Base-by-base conservation (phyloP, 2,113 vertebrate genomes). In the Astur gentilis region DNA sequence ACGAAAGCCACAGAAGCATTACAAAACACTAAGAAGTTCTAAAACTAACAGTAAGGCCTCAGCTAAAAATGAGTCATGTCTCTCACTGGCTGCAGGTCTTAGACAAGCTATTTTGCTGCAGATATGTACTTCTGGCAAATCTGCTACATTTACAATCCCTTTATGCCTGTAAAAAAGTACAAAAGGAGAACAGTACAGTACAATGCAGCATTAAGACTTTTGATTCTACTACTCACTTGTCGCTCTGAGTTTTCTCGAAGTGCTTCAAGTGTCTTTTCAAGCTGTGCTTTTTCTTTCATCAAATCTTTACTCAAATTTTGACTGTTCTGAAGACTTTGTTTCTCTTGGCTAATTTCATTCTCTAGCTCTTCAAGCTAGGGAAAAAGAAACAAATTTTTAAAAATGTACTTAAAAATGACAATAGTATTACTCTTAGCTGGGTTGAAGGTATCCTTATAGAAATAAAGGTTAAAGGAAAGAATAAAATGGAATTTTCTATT, bases 271-370 rank as follows among this genome's bases (percentile, higher is more conserved):
- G 98, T 98, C 95, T 99, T 99, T 98, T 99, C 99, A 97, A 99
- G 99, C 86, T 99, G 98, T 44, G 98, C 98, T 96, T 99, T 99
- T 93, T 99, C 99, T 97, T 99, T 99, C 99, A 99, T 98, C 97
- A 99, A 97, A 97, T 99, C 99, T 32, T 98, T 98, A 83, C 98
- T 99, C 95, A 99, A 98, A 64, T 98, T 98, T 91, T 99, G 99
- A 21, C 98, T 98, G 67, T 98, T 99, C 93, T 98, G 98, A 84
- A 99, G 98, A 83, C 98, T 98, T 80, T 99, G 99, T 90, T 98
- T 98, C 93, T 99, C 99, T 85, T 98, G 97, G 62, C 95, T 97
- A 93, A 99, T 97, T 93, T 99, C 99, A 54, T 93, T 98, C 94
- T 98, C 98, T 96, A 99, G 97, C 96, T 98, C 98, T 97, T 99